A percentile compares a stretch with the other conserved stretches of the same genome.
Evolutionary conservation across 2,113 vertebrate genomes (phyloP).

Genomic region (Holacanthus passer): DNA sequence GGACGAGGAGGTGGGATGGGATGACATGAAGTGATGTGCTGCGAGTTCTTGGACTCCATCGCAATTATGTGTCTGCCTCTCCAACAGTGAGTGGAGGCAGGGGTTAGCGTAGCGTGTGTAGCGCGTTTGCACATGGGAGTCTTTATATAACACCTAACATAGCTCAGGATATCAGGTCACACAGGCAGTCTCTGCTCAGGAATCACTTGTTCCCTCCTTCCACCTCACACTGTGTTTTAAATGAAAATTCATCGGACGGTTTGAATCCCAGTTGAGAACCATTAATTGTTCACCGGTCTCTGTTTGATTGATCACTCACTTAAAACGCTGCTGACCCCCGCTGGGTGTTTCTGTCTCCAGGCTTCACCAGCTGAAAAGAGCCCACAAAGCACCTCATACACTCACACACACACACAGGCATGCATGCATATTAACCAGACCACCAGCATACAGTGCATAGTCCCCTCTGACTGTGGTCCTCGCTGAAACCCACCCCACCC

Average conservation of each 20-base stretch:
- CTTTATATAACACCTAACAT: slow-evolving; percentile 8
- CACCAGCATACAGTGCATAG: slow-evolving; percentile 65
- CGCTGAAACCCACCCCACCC: slow-evolving; percentile 69
- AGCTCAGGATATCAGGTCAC: background rate
- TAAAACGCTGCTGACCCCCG: slow-evolving; percentile 50
- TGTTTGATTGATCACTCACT: slow-evolving; percentile 72
- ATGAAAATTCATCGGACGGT: slow-evolving; percentile 48
- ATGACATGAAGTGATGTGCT: slow-evolving; percentile 8
- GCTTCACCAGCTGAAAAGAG: slow-evolving; percentile 46
- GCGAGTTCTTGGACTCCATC: slow-evolving; percentile 9
- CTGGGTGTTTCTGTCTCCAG: slow-evolving; percentile 52
- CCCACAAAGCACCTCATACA: slow-evolving; percentile 55
- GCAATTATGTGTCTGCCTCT: slow-evolving; percentile 11
- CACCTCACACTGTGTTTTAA: slow-evolving; percentile 28
- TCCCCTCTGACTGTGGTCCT: slow-evolving; percentile 72
- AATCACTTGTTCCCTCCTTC: slow-evolving; percentile 29
- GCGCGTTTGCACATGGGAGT: background rate
- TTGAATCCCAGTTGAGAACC: slow-evolving; percentile 52
- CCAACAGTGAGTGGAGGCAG: background rate
- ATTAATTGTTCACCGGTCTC: slow-evolving; percentile 58
- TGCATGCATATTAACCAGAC: slow-evolving; percentile 59
- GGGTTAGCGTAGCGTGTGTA: background rate
- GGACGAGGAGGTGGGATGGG: slow-evolving; percentile 9
- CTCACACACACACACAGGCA: slow-evolving; percentile 11
- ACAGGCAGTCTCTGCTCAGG: slow-evolving; percentile 16